Evolutionary conservation across 1,140 invertebrate genomes (phyloP).

Genomic region (Drosophila suzukii): DNA sequence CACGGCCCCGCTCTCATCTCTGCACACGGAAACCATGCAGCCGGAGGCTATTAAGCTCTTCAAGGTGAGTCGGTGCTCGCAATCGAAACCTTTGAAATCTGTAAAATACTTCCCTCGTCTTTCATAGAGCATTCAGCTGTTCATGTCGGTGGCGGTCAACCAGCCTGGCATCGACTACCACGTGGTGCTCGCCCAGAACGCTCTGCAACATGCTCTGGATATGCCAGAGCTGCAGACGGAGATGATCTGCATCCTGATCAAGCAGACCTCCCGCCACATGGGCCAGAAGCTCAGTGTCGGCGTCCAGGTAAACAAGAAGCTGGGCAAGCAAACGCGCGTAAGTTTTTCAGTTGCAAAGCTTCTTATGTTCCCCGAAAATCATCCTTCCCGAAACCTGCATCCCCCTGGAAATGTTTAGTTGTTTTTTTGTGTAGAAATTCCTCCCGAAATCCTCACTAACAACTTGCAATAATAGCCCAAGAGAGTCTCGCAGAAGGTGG

Average conservation of each 20-base stretch:
- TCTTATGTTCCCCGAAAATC: constrained; percentile 47
- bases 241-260: constrained; percentile 95
- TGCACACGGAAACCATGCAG: constrained; percentile 93
- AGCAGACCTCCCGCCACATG: constrained; percentile 95
- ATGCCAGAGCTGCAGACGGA: constrained; percentile 95
- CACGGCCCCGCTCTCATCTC: constrained; percentile 92
- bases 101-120: not conserved
- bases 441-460: constrained; percentile 16
- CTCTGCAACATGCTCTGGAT: constrained; percentile 95
- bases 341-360: constrained; percentile 88
- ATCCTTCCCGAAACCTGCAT: constrained; percentile 7
- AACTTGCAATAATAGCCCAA: constrained; percentile 31
- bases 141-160: constrained; percentile 97
- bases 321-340: constrained; percentile 85
- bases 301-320: constrained; percentile 93
- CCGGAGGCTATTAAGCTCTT: constrained; percentile 97
- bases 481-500: constrained; percentile 6
- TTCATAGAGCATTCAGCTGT: constrained; percentile 94
- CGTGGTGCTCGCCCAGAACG: constrained; percentile 97
- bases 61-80: constrained; percentile 88
- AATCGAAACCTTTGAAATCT: not conserved
- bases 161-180: constrained; percentile 98
- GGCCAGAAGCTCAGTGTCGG: constrained; percentile 91
- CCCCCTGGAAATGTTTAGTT: constrained; percentile 36
- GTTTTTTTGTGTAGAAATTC: constrained; percentile 35